phyloP scores from a whole-genome alignment of 2,888 invertebrate genomes.

The Drosophila incognita region DNA sequence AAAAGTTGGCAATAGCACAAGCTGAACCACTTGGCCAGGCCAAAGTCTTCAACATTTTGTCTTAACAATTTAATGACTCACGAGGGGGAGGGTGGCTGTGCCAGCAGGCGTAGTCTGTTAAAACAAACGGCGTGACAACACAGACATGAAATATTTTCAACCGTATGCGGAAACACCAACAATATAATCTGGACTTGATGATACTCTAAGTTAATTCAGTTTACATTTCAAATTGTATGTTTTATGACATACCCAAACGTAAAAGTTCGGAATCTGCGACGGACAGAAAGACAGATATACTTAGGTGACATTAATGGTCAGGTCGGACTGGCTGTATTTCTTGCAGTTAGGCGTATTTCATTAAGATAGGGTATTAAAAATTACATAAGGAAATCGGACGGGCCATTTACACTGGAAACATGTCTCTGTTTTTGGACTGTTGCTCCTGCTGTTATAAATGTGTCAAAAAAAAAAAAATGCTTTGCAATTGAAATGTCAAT shows the following conservation, averaged over 20 bases:
- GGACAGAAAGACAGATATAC: not conserved
- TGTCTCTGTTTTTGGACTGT: not conserved
- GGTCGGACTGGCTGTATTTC: too few species aligned
- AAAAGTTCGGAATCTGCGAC: not conserved
- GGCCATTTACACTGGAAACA: not conserved
- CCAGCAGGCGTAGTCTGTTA: constrained; percentile 13
- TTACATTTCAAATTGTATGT: not conserved
- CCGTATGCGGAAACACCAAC: constrained; percentile 15
- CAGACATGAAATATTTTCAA: constrained; percentile 52
- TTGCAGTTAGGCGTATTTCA: not conserved
- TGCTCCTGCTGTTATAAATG: constrained; percentile 1
- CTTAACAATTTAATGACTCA: constrained; percentile 63
- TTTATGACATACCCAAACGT: too few species aligned
- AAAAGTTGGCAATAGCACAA: constrained; percentile 42
- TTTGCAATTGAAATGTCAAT: constrained; percentile 79
- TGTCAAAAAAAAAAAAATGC: constrained; percentile 47
- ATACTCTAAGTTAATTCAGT: not conserved
- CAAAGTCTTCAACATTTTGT: constrained; percentile 43
- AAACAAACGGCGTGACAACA: constrained; percentile 56
- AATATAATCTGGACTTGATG: not conserved
- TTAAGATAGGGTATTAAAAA: constrained; percentile 2
- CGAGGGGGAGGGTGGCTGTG: constrained; percentile 9
- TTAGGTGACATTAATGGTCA: not conserved
- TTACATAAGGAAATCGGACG: constrained; percentile 12
- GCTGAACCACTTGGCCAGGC: constrained; percentile 34